These are phyloP conservation scores for Pica pica DNA, from an alignment of 2,113 vertebrate species.

Conservation along the genomic window DNA sequence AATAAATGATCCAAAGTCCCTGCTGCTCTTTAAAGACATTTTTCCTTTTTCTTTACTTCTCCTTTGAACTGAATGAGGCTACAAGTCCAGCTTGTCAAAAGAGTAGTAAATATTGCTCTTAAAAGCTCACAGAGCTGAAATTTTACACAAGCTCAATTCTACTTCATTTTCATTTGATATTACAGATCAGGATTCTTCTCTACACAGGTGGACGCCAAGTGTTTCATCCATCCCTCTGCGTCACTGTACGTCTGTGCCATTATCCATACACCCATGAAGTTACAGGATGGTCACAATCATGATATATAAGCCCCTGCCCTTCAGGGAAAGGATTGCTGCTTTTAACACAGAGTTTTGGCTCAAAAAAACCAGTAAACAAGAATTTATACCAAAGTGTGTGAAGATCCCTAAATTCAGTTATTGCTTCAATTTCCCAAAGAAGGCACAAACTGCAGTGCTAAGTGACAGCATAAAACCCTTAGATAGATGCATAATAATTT, in stretches of 20 bases:
- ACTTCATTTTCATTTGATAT: neutral
- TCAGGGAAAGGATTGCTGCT: neutral
- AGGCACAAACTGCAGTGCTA: neutral
- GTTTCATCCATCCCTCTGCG: neutral
- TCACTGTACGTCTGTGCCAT: neutral
- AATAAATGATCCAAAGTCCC: neutral
- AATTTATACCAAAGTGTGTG: neutral
- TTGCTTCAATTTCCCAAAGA: neutral
- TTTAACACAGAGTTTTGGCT: neutral
- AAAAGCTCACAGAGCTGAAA: neutral
- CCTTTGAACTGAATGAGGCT: neutral
- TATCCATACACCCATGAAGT: neutral
- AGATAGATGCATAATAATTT: neutral
- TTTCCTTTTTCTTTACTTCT: neutral
- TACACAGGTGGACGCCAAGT: neutral
- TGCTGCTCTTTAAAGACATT: neutral
- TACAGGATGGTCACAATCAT: neutral
- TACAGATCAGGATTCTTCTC: neutral
- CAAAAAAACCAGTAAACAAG: neutral
- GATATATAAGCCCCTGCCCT: neutral
- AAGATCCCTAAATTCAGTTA: neutral
- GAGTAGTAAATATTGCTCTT: neutral
- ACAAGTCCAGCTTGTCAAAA: neutral
- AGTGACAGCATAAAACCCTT: neutral
- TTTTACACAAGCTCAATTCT: neutral